Conservation (phyloP, 2,797 vertebrate species). For the Oreochromis mossambicus region DNA sequence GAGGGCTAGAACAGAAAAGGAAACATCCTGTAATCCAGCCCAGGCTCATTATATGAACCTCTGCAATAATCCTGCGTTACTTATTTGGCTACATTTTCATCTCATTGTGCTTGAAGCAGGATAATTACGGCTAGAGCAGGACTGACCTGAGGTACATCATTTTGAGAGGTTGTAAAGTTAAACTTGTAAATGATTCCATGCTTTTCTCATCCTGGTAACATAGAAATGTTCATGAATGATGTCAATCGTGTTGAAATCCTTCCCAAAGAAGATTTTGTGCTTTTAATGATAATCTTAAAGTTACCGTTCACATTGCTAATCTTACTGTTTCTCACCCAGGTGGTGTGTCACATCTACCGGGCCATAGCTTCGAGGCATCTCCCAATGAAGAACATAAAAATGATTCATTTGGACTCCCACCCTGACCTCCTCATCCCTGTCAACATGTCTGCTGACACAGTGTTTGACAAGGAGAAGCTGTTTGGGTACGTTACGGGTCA, state of each 20-base stretch:
- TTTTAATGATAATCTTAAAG: background rate
- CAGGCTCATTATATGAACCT: background rate
- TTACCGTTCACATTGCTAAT: background rate
- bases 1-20: background rate
- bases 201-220: background rate
- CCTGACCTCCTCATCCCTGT: conserved; percentile 96
- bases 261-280: background rate
- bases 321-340: conserved; percentile 65
- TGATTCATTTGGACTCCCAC: conserved; percentile 95
- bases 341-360: conserved; percentile 90
- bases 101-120: fast-evolving
- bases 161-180: fast-evolving
- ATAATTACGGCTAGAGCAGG: fast-evolving
- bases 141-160: fast-evolving
- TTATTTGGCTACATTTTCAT: fast-evolving
- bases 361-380: conserved; percentile 93
- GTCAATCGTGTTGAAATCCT: background rate
- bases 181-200: background rate
- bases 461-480: conserved; percentile 91
- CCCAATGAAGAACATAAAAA: conserved; percentile 81
- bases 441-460: conserved; percentile 91
- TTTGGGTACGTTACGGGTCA: conserved; percentile 75
- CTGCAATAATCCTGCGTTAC: background rate
- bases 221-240: background rate
- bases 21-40: background rate